Evolutionary conservation across 92 coral and sea anemone species (phyloP).

Genomic region (Parazoanthus swiftii): DNA sequence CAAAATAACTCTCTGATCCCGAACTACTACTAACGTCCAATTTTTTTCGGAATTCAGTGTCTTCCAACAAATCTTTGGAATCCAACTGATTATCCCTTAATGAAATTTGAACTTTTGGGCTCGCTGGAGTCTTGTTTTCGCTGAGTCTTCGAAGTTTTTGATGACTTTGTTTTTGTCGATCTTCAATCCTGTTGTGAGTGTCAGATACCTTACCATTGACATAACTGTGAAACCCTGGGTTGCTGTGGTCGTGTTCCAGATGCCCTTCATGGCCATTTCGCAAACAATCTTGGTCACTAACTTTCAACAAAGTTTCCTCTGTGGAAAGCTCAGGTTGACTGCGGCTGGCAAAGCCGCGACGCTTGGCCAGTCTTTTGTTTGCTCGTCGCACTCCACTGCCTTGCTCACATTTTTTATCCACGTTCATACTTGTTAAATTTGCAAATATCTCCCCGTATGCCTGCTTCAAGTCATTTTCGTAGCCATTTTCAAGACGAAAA

Average conservation of each 20-base stretch:
- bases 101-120: conserved; percentile 7
- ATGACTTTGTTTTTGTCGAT: conserved; percentile 11
- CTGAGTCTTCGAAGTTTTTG: conserved; percentile 39
- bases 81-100: not conserved
- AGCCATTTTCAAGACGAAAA: conserved; percentile 9
- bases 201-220: not conserved
- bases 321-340: not conserved
- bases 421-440: conserved; percentile 47
- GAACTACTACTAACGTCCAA: conserved; percentile 27
- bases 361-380: conserved; percentile 41
- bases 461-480: conserved; percentile 45
- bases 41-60: not conserved
- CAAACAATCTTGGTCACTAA: conserved; percentile 1
- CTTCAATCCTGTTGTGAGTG: not conserved
- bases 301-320: not conserved
- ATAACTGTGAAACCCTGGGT: not conserved
- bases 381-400: conserved; percentile 27
- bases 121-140: not conserved
- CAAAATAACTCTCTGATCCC: conserved; percentile 37
- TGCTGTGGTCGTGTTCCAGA: not conserved
- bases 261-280: not conserved
- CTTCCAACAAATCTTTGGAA: conserved; percentile 8
- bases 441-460: conserved; percentile 60
- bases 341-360: conserved; percentile 18
- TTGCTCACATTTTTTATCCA: not conserved